phyloP scores from a whole-genome alignment of 2,113 vertebrate species.

The Gyps fulvus region DNA sequence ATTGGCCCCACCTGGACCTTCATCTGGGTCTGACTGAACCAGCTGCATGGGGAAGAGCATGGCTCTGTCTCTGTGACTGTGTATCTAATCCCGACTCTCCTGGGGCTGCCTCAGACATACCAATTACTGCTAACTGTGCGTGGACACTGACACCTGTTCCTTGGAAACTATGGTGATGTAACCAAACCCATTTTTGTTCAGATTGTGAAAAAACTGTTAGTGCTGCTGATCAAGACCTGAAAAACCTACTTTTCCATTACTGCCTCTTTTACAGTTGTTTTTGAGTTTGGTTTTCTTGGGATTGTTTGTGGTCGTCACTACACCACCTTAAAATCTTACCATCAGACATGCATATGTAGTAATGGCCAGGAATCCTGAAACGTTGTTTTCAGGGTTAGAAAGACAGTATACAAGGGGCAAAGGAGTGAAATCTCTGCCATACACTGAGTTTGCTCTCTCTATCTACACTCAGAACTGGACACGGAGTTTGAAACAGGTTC shows the following conservation, averaged over 20 bases:
- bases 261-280: not conserved
- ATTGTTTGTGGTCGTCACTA: not conserved
- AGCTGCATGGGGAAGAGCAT: not conserved
- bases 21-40: not conserved
- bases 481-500: not conserved
- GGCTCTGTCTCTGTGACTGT: not conserved
- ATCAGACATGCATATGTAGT: accelerated
- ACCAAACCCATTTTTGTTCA: not conserved
- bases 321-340: not conserved
- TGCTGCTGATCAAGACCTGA: not conserved
- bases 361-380: not conserved
- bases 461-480: not conserved
- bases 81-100: not conserved
- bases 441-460: not conserved
- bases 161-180: not conserved
- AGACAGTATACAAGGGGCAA: not conserved
- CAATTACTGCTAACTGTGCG: not conserved
- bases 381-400: not conserved
- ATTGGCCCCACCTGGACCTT: not conserved
- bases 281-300: not conserved
- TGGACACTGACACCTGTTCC: not conserved
- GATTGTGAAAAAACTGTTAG: not conserved
- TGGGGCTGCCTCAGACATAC: not conserved
- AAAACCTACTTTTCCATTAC: not conserved
- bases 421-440: not conserved